These are phyloP conservation scores for Puntigrus tetrazona DNA, from an alignment of 2,113 vertebrate genomes.

Conservation along the genomic window DNA sequence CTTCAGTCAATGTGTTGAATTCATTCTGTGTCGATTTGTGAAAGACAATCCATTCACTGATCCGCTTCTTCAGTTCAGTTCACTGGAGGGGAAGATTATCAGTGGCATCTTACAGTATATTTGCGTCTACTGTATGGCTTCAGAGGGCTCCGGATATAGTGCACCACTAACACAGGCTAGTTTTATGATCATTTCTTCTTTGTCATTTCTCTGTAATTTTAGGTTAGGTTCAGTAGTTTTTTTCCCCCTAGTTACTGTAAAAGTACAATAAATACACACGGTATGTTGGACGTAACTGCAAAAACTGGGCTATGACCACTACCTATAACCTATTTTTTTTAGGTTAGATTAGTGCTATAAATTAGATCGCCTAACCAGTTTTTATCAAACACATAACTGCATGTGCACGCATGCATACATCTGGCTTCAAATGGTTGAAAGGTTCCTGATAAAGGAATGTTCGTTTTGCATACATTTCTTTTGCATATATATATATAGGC, in stretches of 20 bases:
- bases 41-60: neutral
- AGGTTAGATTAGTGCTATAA: slow-evolving; percentile 28
- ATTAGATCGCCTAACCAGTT: slow-evolving; percentile 23
- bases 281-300: neutral
- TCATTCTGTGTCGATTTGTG: neutral
- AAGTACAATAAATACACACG: neutral
- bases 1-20: neutral
- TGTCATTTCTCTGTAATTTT: neutral
- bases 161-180: neutral
- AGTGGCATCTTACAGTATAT: neutral
- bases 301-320: slow-evolving; percentile 35
- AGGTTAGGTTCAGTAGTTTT: neutral
- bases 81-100: neutral
- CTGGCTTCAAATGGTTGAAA: slow-evolving; percentile 34
- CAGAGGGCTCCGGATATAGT: neutral
- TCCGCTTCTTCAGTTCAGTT: neutral
- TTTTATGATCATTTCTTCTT: neutral
- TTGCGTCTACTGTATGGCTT: neutral
- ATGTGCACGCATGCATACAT: neutral
- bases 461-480: neutral
- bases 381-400: neutral
- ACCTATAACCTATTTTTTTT: slow-evolving; percentile 71
- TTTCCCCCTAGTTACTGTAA: neutral
- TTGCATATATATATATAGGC: slow-evolving; percentile 24
- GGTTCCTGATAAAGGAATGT: neutral